These are phyloP conservation scores for Pseudomyrmex dendroicus DNA, from an alignment of 1,140 invertebrate species.

Conservation along the genomic window DNA sequence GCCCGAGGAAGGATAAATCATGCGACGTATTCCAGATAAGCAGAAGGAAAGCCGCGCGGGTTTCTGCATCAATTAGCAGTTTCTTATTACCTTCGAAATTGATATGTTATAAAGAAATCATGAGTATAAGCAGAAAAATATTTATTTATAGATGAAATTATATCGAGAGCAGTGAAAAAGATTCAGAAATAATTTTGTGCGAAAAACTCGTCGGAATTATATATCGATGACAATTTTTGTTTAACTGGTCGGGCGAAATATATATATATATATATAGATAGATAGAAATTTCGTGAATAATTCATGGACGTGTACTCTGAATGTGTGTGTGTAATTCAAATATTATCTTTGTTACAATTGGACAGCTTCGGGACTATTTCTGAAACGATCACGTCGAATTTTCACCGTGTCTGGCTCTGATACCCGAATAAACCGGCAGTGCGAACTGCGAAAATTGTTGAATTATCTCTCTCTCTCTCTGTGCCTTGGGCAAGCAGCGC, in stretches of 20 bases:
- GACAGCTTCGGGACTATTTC: conserved; percentile 39
- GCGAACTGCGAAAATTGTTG: conserved; percentile 70
- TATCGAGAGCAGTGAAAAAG: too few species aligned
- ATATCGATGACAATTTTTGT: neutral
- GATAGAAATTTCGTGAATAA: conserved; percentile 1
- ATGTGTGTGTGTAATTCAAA: neutral
- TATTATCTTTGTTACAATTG: conserved; percentile 26
- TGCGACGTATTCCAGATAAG: conserved; percentile 37
- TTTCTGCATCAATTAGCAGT: neutral
- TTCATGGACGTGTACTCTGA: neutral
- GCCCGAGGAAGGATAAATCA: conserved; percentile 52
- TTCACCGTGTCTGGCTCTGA: conserved; percentile 15
- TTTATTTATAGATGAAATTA: too few species aligned
- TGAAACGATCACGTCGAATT: conserved; percentile 34
- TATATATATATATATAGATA: too few species aligned
- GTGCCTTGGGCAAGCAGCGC: conserved; percentile 73
- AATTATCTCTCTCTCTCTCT: conserved; percentile 68
- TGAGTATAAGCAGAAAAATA: neutral
- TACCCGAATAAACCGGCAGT: conserved; percentile 57
- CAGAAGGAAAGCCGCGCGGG: conserved; percentile 2
- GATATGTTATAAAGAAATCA: neutral
- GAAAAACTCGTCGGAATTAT: neutral
- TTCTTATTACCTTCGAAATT: neutral
- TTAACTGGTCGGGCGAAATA: too few species aligned
- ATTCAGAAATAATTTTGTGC: too few species aligned